Evolutionary conservation across 2,113 vertebrate species (phyloP), one percentile per base, ranked within the genome.

Genomic region (Rana temporaria): DNA sequence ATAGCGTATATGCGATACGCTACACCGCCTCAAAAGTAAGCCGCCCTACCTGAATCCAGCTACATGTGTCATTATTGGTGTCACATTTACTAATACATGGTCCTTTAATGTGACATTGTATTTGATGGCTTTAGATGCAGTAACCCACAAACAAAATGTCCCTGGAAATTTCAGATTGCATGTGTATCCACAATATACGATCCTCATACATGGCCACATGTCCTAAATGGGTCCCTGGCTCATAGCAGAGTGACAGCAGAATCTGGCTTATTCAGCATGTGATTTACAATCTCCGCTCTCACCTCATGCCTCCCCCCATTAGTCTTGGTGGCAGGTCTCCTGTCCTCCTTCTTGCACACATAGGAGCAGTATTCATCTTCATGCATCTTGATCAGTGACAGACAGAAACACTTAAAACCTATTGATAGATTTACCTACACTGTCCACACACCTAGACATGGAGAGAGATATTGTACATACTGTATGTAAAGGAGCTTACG

Each of bases 221-320:
- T 72, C 56, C 57, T 14, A 32, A 30, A 19, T 64, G 55, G 79
- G 32, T 65, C 24, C 26, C 22, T 32, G 63, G 59, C 42, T 48
- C 42, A 17, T 55, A 30, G 24, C 17, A 16, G 30, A 48, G 38
- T 52, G 57, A 65, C 68, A 79, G 66, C 53, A 55, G 57, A 42
- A 16, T n/a, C 42, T 32, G 42, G 59, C 69, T 55, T 81, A 60
- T 73, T 59, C 60, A 71, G 68, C 42, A 19, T 73, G 79, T 73
- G 68, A 81, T 81, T 81, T 73, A 81, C 69, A 64, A 38, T 73
- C 38, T 73, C 59, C 69, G n/a, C 24, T 73, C 79, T 81, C 57
- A 81, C 79, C 69, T 81, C 59, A 53, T 81, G 26, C 24, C 42
- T 73, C 24, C 62, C 56, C 24, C 24, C n/a, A 81, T 81, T 60